Conservation (phyloP, 1,140 invertebrate genomes). For the Drosophila funebris region DNA sequence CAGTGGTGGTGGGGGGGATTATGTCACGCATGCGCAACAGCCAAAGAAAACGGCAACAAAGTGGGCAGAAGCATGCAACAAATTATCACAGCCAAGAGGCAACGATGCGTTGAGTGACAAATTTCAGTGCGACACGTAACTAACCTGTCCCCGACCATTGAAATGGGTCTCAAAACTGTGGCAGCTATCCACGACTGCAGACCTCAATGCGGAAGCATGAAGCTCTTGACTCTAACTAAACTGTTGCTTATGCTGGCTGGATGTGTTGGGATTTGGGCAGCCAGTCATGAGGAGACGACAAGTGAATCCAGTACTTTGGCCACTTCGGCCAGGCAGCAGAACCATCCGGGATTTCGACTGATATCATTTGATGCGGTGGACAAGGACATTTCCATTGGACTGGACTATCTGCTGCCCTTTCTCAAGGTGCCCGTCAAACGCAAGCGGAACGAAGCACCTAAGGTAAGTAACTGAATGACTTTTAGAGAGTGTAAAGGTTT, state of each 20-base stretch:
- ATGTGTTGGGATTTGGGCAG: conserved; percentile 30
- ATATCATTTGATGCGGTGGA: conserved; percentile 67
- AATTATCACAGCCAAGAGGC: conserved; percentile 59
- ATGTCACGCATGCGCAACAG: conserved; percentile 52
- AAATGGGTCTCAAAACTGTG: conserved; percentile 39
- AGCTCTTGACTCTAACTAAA: conserved; percentile 15
- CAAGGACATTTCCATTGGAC: conserved; percentile 59
- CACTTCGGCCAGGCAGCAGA: conserved; percentile 16
- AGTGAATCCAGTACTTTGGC: not conserved
- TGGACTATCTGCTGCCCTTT: conserved; percentile 73
- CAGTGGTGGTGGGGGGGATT: no score
- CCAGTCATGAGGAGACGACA: conserved; percentile 18
- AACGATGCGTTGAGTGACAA: conserved; percentile 46
- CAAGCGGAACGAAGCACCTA: conserved; percentile 53
- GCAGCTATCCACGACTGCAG: conserved; percentile 27
- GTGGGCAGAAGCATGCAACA: conserved; percentile 5
- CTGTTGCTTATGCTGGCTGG: conserved; percentile 28
- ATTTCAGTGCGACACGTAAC: conserved; percentile 19
- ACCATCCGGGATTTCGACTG: conserved; percentile 38
- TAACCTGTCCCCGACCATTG: not conserved
- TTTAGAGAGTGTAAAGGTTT: not conserved
- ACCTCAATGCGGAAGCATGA: conserved; percentile 51
- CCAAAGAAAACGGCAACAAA: conserved; percentile 13
- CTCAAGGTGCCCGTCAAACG: conserved; percentile 69
- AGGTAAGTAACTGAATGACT: conserved; percentile 22